A percentile compares a stretch with the other conserved stretches of the same genome.
Evolutionary conservation across 2,113 vertebrate species (phyloP).

Genomic region (Hyperopisus bebe): DNA sequence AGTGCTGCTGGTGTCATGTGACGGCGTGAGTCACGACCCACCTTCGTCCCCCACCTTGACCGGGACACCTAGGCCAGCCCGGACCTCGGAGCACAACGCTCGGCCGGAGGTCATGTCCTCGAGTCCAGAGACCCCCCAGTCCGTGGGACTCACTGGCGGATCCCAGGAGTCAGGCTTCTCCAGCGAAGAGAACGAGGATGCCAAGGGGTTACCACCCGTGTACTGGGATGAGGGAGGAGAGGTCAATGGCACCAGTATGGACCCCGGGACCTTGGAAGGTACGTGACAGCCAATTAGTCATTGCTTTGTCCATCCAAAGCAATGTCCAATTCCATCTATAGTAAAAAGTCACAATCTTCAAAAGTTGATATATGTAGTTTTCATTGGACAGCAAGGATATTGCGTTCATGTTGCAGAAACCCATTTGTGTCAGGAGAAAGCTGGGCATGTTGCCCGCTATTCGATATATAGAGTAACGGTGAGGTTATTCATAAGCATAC

Average conservation of each 20-base stretch:
- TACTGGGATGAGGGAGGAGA: constrained; percentile 68
- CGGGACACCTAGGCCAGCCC: constrained; percentile 52
- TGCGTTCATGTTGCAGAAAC: neutral
- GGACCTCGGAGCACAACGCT: constrained; percentile 40
- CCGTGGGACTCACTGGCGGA: constrained; percentile 46
- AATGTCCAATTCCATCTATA: neutral
- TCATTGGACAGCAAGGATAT: neutral
- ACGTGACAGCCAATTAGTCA: constrained; percentile 5
- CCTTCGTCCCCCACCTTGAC: constrained; percentile 55
- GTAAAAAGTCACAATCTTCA: neutral
- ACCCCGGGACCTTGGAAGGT: constrained; percentile 65
- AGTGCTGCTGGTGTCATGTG: constrained; percentile 39
- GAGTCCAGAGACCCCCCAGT: constrained; percentile 34
- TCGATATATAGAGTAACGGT: neutral
- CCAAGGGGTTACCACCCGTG: constrained; percentile 59
- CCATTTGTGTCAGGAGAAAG: neutral
- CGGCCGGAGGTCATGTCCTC: constrained; percentile 35
- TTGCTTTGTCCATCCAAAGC: neutral
- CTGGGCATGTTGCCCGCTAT: neutral
- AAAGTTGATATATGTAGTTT: neutral
- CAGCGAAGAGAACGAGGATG: constrained; percentile 76
- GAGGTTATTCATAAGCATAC: neutral
- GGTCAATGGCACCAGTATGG: constrained; percentile 60
- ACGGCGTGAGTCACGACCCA: constrained; percentile 41
- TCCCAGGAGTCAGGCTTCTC: constrained; percentile 80